Percentiles rank a stretch among this genome's conserved stretches.
Evolutionary conservation across 2,888 invertebrate species (phyloP).

Genomic region (Brenthis ino): DNA sequence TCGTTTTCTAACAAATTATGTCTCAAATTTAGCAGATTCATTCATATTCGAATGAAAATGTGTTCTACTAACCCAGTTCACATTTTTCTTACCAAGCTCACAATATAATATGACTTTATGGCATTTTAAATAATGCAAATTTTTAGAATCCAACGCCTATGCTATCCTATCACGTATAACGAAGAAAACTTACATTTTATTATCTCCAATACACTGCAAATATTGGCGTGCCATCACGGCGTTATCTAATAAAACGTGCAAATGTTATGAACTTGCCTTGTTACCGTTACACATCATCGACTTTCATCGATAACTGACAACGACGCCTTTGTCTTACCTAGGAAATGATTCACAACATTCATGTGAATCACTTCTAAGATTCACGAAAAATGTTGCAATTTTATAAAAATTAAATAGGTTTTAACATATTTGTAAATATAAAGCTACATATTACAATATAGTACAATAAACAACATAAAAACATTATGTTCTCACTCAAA

Average conservation of each 20-base stretch:
- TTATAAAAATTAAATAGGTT: not conserved
- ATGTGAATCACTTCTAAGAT: constrained; percentile 22
- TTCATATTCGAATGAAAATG: too few species aligned
- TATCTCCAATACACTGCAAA: constrained; percentile 42
- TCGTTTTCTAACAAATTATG: not conserved
- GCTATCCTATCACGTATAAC: constrained; percentile 35
- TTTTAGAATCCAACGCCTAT: constrained; percentile 20
- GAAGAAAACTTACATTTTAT: not conserved
- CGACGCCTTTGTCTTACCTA: constrained; percentile 34
- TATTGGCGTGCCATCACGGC: constrained; percentile 38
- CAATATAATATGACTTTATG: too few species aligned
- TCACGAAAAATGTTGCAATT: constrained; percentile 1
- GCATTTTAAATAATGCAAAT: not conserved
- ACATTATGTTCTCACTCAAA: constrained; percentile 18
- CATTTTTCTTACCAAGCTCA: too few species aligned
- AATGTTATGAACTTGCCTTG: constrained; percentile 29
- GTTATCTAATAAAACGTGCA: constrained; percentile 39
- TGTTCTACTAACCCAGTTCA: too few species aligned
- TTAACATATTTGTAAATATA: too few species aligned
- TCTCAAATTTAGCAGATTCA: too few species aligned
- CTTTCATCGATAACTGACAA: constrained; percentile 35
- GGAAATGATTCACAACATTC: constrained; percentile 34
- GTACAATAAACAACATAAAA: constrained; percentile 10
- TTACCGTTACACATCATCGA: constrained; percentile 36
- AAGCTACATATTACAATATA: too few species aligned